phyloP scores from a whole-genome alignment of 2,113 vertebrate genomes.

The Trogon surrucura region DNA sequence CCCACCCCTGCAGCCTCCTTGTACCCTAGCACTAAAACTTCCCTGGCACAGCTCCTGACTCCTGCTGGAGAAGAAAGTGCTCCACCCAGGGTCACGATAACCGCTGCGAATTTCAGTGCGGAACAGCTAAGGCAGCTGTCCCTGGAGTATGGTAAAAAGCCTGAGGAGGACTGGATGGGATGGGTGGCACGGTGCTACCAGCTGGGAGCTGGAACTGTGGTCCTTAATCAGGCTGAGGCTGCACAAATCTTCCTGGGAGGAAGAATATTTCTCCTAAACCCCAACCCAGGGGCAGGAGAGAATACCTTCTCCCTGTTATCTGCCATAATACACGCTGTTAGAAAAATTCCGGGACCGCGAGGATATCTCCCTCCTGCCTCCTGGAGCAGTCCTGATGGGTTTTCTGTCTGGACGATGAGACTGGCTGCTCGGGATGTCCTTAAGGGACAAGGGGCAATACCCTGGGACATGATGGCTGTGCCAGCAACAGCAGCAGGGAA shows the following conservation, averaged over 20 bases:
- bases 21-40: not conserved
- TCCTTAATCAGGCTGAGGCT: not conserved
- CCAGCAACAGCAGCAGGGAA: not conserved
- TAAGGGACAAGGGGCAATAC: not conserved
- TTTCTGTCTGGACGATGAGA: not conserved
- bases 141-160: not conserved
- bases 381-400: not conserved
- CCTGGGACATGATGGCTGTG: not conserved
- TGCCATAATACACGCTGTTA: not conserved
- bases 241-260: not conserved
- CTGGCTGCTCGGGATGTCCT: not conserved
- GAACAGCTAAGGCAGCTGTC: not conserved
- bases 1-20: not conserved
- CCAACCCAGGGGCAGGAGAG: not conserved
- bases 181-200: not conserved
- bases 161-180: not conserved
- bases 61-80: not conserved
- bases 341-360: not conserved
- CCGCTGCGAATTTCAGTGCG: not conserved
- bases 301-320: not conserved
- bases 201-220: not conserved
- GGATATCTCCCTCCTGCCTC: not conserved
- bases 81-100: not conserved
- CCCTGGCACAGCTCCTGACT: accelerated
- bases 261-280: not conserved